Evolutionary conservation across 2,888 invertebrate species (phyloP).

Genomic region (Trachelus tabidus): DNA sequence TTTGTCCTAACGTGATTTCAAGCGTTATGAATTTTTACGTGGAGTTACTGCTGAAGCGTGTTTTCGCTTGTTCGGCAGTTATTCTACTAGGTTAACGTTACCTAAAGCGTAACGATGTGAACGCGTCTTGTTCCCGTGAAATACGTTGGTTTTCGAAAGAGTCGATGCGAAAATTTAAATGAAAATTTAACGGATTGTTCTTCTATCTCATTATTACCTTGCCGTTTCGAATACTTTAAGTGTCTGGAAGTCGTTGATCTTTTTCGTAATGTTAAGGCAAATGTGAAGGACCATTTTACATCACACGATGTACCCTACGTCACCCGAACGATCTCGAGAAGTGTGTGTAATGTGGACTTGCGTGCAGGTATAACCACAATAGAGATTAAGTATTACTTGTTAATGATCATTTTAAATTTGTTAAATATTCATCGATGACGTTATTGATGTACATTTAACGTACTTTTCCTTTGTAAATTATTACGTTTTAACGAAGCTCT

Average conservation of each 20-base stretch:
- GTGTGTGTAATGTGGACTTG: background rate
- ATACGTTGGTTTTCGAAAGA: background rate
- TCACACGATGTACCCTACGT: conserved; percentile 4
- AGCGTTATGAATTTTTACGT: no score
- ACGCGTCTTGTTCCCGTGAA: background rate
- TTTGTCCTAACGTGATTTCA: no score
- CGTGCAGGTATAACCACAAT: background rate
- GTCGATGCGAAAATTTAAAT: background rate
- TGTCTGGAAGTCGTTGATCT: background rate
- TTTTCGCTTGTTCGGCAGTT: no score
- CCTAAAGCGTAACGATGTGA: background rate
- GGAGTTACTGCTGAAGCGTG: no score
- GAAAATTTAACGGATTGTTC: background rate
- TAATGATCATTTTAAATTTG: background rate
- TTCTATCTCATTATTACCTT: background rate
- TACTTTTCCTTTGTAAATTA: background rate
- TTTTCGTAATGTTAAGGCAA: background rate
- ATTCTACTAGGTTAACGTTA: background rate
- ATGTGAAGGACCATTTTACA: conserved; percentile 9
- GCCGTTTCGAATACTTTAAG: background rate
- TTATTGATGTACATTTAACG: background rate
- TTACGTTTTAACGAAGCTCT: background rate
- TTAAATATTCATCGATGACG: background rate
- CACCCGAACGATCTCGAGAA: background rate
- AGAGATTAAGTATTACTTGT: background rate